Percentiles rank a stretch among this genome's conserved stretches.
These are phyloP conservation scores for Botia almorhae DNA, from an alignment of 2,797 vertebrate species.

Conservation along the genomic window DNA sequence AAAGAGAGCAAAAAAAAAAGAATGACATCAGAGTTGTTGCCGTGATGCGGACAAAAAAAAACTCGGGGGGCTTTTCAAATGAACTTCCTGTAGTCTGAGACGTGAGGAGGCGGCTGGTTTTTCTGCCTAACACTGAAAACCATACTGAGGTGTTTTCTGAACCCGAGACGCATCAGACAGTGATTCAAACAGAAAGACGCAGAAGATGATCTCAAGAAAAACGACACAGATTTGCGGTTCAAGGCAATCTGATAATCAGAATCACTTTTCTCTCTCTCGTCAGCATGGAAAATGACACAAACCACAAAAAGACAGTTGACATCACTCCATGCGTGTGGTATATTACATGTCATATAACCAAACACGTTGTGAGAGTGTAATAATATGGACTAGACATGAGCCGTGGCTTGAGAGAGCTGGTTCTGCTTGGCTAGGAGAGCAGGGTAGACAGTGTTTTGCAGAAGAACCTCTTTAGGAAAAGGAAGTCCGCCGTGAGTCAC, in stretches of 20 bases:
- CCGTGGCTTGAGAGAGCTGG: slow-evolving; percentile 6
- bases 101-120: background rate
- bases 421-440: slow-evolving; percentile 43
- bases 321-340: background rate
- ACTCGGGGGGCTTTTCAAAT: background rate
- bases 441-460: background rate
- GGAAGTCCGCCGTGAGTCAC: slow-evolving; percentile 35
- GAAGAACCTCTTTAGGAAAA: slow-evolving; percentile 23
- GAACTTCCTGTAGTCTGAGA: background rate
- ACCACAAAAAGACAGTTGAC: background rate
- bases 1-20: slow-evolving; percentile 1
- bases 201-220: background rate
- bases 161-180: slow-evolving; percentile 11
- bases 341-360: background rate
- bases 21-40: slow-evolving; percentile 14
- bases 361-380: background rate
- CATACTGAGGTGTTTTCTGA: slow-evolving; percentile 21
- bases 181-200: slow-evolving; percentile 11
- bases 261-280: slow-evolving; percentile 16
- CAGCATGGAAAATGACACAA: background rate
- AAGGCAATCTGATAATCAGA: background rate
- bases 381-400: background rate
- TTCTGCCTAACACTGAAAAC: background rate
- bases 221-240: background rate
- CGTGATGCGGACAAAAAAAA: background rate